phyloP scores from a whole-genome alignment of 2,888 invertebrate genomes.

The Cephus nigrinus region DNA sequence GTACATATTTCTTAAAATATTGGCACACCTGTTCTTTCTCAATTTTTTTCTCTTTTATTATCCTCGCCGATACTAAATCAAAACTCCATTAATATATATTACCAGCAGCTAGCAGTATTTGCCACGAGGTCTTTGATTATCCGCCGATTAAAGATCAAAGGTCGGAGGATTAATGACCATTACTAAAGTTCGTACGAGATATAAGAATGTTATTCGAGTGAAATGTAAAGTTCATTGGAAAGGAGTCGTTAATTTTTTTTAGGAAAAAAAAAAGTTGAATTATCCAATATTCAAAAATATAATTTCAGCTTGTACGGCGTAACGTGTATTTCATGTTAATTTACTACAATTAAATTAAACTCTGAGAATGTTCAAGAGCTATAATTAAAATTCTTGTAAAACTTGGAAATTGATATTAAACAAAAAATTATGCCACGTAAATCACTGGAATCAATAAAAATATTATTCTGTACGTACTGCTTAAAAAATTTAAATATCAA shows the following conservation, averaged over 20 bases:
- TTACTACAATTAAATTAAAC: neutral
- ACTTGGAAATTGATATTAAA: neutral
- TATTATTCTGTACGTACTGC: no score
- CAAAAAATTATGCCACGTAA: neutral
- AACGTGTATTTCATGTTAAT: neutral
- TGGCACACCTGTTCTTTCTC: neutral
- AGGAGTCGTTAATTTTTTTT: neutral
- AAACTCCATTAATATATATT: neutral
- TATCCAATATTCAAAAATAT: neutral
- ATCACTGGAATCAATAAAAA: neutral
- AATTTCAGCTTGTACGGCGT: neutral
- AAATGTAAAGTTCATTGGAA: neutral
- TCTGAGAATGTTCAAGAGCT: neutral
- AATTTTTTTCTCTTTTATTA: neutral
- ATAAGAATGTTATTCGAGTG: neutral
- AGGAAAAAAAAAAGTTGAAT: neutral
- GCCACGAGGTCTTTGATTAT: conserved; percentile 14
- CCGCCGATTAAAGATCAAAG: conserved; percentile 18
- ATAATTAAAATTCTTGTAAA: neutral
- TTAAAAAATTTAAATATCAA: neutral
- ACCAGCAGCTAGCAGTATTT: neutral
- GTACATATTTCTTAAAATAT: neutral
- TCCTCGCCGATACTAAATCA: neutral
- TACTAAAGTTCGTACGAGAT: neutral
- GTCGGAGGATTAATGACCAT: neutral